Percentiles rank a stretch among this genome's conserved stretches.
phyloP scores from a whole-genome alignment of 1,140 invertebrate genomes.

The Atta cephalotes region DNA sequence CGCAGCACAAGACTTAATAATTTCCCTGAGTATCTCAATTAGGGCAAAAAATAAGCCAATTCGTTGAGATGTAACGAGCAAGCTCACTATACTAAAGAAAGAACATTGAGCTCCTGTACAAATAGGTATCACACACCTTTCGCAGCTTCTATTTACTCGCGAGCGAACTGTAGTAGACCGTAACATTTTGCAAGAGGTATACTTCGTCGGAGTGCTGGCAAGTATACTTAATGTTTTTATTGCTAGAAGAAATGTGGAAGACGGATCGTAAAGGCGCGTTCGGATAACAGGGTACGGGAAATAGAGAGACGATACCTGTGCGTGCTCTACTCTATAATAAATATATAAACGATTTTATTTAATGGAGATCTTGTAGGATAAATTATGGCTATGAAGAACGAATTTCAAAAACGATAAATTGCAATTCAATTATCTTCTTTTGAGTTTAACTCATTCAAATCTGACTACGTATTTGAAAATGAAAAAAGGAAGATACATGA shows the following conservation, averaged over 20 bases:
- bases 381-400: slow-evolving; percentile 8
- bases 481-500: background rate
- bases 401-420: slow-evolving; percentile 14
- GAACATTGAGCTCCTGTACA: slow-evolving; percentile 43
- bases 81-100: background rate
- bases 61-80: slow-evolving; percentile 12
- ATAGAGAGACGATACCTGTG: slow-evolving; percentile 49
- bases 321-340: slow-evolving; percentile 56
- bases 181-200: slow-evolving; percentile 55
- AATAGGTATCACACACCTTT: slow-evolving; percentile 54
- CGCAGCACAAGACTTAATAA: slow-evolving; percentile 1
- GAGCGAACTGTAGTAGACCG: slow-evolving; percentile 36
- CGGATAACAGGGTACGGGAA: slow-evolving; percentile 63
- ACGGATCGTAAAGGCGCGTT: slow-evolving; percentile 64
- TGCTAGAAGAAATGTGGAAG: slow-evolving; percentile 65
- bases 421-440: slow-evolving; percentile 36
- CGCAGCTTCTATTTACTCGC: slow-evolving; percentile 55
- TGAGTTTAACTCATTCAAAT: slow-evolving; percentile 2
- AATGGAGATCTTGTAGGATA: slow-evolving; percentile 51
- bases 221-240: slow-evolving; percentile 56
- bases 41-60: slow-evolving; percentile 21
- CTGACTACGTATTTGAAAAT: background rate
- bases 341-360: slow-evolving; percentile 69
- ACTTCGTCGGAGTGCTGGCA: slow-evolving; percentile 44
- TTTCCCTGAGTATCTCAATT: background rate